These are phyloP conservation scores for Nerophis lumbriciformis DNA, from an alignment of 2,113 vertebrate species.

Conservation along the genomic window DNA sequence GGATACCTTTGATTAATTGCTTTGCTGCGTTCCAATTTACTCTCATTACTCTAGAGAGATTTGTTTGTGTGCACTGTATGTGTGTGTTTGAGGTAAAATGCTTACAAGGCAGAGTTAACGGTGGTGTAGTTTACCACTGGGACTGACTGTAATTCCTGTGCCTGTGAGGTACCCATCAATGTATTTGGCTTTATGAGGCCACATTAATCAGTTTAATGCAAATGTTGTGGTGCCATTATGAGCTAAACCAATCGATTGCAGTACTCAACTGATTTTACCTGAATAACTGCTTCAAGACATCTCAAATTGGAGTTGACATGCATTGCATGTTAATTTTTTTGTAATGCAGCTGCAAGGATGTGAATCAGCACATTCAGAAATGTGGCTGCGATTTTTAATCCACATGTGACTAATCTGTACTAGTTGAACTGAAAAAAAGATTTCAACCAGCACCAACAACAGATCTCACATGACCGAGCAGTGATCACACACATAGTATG, in stretches of 20 bases:
- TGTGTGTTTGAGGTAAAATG: slow-evolving; percentile 12
- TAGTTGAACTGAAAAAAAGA: slow-evolving; percentile 9
- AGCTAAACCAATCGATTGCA: slow-evolving; percentile 41
- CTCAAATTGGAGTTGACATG: slow-evolving; percentile 18
- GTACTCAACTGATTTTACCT: slow-evolving; percentile 22
- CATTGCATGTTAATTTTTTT: neutral
- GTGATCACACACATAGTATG: neutral
- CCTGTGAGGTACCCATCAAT: slow-evolving; percentile 6
- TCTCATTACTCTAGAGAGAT: slow-evolving; percentile 32
- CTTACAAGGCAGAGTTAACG: slow-evolving; percentile 21
- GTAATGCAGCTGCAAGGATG: neutral
- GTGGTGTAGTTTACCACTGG: slow-evolving; percentile 20
- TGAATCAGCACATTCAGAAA: slow-evolving; percentile 1
- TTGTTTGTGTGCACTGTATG: slow-evolving; percentile 7
- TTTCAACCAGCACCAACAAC: neutral
- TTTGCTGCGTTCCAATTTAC: slow-evolving; percentile 49
- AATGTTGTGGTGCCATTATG: slow-evolving; percentile 22
- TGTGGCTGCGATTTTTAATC: neutral
- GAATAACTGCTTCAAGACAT: slow-evolving; percentile 21
- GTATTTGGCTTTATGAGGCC: slow-evolving; percentile 9
- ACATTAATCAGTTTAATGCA: slow-evolving; percentile 22
- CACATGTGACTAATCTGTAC: neutral
- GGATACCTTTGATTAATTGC: slow-evolving; percentile 53
- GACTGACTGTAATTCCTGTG: slow-evolving; percentile 14
- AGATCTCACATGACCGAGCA: neutral